Percentiles rank a stretch among this genome's conserved stretches.
Conservation (phyloP, 2,113 vertebrate genomes). For the Sphaerodactylus townsendi region DNA sequence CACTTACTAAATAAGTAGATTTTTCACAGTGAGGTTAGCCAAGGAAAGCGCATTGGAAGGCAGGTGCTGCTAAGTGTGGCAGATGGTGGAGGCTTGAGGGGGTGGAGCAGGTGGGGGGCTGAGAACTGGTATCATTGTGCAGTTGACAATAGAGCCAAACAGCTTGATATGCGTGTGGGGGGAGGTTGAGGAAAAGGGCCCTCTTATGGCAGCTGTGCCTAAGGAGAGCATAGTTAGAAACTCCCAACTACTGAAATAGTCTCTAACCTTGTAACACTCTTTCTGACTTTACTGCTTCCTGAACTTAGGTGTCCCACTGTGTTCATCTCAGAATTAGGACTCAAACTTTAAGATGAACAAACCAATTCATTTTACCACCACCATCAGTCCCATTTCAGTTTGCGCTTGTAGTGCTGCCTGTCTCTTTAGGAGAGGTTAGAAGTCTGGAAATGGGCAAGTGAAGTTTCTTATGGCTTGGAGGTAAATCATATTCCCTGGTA, state of each 20-base stretch:
- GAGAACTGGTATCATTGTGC: neutral
- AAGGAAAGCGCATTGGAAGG: slow-evolving; percentile 42
- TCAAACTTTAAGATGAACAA: neutral
- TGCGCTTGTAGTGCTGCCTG: no score
- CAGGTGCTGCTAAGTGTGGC: slow-evolving; percentile 62
- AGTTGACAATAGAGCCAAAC: neutral
- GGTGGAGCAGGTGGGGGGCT: slow-evolving; percentile 17
- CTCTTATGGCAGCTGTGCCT: neutral
- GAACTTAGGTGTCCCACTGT: neutral
- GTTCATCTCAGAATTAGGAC: neutral
- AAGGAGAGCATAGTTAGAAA: neutral
- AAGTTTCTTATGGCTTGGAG: no score
- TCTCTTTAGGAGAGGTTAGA: no score
- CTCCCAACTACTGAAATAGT: neutral
- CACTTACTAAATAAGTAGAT: slow-evolving; percentile 64
- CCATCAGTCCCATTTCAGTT: neutral
- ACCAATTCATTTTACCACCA: neutral
- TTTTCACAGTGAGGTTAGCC: slow-evolving; percentile 23
- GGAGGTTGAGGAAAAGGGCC: neutral
- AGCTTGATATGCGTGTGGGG: neutral
- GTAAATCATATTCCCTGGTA: no score
- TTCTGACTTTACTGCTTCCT: neutral
- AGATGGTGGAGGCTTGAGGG: slow-evolving; percentile 59
- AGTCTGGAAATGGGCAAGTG: no score
- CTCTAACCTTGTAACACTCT: neutral